Base-by-base conservation (phyloP, 2,113 vertebrate species). In the Phoxinus phoxinus region DNA sequence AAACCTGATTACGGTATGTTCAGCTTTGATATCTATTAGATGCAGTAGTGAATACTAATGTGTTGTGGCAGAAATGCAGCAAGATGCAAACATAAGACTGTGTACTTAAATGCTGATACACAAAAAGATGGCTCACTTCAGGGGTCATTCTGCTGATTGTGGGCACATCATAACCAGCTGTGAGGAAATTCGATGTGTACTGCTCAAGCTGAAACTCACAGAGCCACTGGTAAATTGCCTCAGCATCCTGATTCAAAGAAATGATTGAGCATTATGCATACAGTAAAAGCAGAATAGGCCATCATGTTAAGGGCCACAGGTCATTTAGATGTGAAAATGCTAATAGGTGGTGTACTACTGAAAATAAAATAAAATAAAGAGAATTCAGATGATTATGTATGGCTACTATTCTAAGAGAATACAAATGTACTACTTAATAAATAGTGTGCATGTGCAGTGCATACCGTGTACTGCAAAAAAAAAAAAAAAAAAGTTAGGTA, bases 71-170 rank as follows among this genome's bases (percentile, higher is more conserved):
- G n/a, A 51, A 75, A 75, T 30, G 65, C 15, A 35, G 21, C 15
- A n/a, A 10, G 19, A 79, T 25, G 11, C 21, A 25, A 61, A 81
- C 6, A 30, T 15, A 35, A 72, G 48, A 6, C 48, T 25, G 30
- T 37, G 48, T 41, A 25, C 30, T 23, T 13, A 35, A 56, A 77
- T 23, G 27, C 25, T 13, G 44, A 9, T 32, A 51, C 27, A 69
- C 32, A 51, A 46, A 58, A 37, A 73, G 17, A 10, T 0, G 25
- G 27, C n/a, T 84, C 37, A 99, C 98, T 97, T 99, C 98, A 0
- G 98, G 98, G 0, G 98, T 99, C 97, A 99, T 99, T 72, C 98
- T 95, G 91, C 98, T 99, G 92, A 99, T 98, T 69, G 98, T 99
- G 1, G 97, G 97, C 32, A 99, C 97, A 0, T 99, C 98, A 0